A percentile compares a stretch with the other conserved stretches of the same genome.
phyloP scores from a whole-genome alignment of 35 echinoderm and acorn worm species.

The Patiria miniata region DNA sequence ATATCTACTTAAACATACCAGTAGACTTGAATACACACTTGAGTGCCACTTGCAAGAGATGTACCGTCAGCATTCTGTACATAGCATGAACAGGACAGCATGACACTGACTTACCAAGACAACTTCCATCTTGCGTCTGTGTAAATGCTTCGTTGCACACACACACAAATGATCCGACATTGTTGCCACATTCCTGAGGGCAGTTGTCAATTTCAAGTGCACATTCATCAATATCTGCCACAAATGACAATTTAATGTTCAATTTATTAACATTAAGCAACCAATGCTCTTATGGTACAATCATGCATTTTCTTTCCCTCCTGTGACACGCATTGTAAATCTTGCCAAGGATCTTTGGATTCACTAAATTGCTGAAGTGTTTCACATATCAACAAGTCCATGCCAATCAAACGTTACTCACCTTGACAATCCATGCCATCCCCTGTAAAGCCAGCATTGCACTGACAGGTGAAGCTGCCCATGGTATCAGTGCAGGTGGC shows the following conservation, averaged over 20 bases:
- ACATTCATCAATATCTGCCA: slow-evolving; percentile 41
- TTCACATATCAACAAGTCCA: no score
- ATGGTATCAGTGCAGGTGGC: not conserved
- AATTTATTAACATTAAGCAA: not conserved
- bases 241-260: not conserved
- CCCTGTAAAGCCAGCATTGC: not conserved
- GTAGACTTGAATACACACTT: no score
- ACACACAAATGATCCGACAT: not conserved
- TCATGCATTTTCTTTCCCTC: no score
- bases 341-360: no score
- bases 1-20: no score
- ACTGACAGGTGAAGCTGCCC: not conserved
- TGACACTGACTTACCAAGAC: not conserved
- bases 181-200: not conserved
- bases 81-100: no score
- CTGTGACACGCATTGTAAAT: no score
- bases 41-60: no score
- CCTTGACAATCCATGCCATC: not conserved
- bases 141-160: not conserved
- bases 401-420: not conserved
- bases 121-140: not conserved
- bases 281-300: no score
- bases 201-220: not conserved
- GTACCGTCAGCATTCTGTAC: no score
- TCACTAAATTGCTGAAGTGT: no score